Evolutionary conservation across 2,113 vertebrate species (phyloP), one percentile per base, ranked within the genome.

Genomic region (Astatoreochromis straeleni): DNA sequence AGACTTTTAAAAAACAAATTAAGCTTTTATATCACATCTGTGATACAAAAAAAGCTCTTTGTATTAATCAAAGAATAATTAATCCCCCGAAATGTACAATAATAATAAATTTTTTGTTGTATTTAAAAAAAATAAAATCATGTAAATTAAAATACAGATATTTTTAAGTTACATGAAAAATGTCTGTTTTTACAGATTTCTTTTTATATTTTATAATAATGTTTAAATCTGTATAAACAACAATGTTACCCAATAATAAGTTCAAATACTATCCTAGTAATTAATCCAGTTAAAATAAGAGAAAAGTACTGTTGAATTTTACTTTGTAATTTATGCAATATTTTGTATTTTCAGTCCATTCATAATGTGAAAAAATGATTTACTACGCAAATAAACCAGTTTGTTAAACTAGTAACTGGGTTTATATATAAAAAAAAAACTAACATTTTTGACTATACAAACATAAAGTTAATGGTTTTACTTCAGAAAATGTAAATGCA

Each of bases 301-400:
- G 60, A 38, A 65, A n/a, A 65, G 33, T 38, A 38, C 10, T 65
- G 33, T 3, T 65, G 19, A 65, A 4, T 65, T 65, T 38, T 65
- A 65, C 11, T 65, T 38, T 8, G 10, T 65, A 0, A 13, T 21
- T 13, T 38, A 7, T 65, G 19, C 33, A 38, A 4, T 12, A n/a
- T 38, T 38, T 38, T 38, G 19, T 38, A 38, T 65, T 65, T 65
- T 38, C 11, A 65, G 60, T 2, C 7, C 19, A 65, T 65, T 8
- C 16, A 19, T 33, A 21, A 65, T 13, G 4, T 38, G 2, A 65
- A 38, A 65, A 65, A 21, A 21, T 5, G 0, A 21, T 65, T 38
- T 38, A 2, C 60, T 65, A 0, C 1, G 0, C 31, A 65, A 65
- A 65, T 65, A 35, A 65, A 65, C 2, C 60, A 7, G 19, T 65